These are phyloP conservation scores for Xestobium rufovillosum DNA, from an alignment of 2,888 invertebrate genomes.

Conservation along the genomic window DNA sequence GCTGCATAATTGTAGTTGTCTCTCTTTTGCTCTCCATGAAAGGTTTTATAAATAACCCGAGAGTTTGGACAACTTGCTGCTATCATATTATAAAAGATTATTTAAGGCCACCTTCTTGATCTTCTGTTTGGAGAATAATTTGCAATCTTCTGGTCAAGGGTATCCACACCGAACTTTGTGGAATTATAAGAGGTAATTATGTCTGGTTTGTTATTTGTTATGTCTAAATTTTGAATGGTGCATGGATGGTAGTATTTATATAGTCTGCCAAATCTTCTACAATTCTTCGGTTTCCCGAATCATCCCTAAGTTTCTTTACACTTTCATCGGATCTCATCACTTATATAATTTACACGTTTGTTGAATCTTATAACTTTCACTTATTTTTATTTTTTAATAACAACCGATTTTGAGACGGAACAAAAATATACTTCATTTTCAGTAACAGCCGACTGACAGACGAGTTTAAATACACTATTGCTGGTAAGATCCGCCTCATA, in stretches of 20 bases:
- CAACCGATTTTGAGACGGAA: too few species aligned
- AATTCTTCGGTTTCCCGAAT: too few species aligned
- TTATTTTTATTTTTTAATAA: too few species aligned
- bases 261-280: too few species aligned
- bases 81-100: conserved; percentile 2
- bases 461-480: too few species aligned
- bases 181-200: conserved; percentile 2
- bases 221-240: conserved; percentile 1
- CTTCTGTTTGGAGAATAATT: conserved; percentile 4
- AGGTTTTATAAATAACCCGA: not conserved
- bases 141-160: conserved; percentile 4
- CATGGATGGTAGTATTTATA: conserved; percentile 4
- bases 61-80: conserved; percentile 3
- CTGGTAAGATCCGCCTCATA: too few species aligned
- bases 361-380: too few species aligned
- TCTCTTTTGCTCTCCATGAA: conserved; percentile 2
- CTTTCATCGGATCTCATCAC: too few species aligned
- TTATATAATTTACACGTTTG: too few species aligned
- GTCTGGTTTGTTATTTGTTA: conserved; percentile 1
- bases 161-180: not conserved
- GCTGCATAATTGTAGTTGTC: conserved; percentile 4
- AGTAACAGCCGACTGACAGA: too few species aligned
- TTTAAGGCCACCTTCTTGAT: conserved; percentile 1
- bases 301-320: too few species aligned
- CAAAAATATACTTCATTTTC: too few species aligned